Percentiles rank a stretch among this genome's conserved stretches.
Evolutionary conservation across 2,113 vertebrate species (phyloP).

Genomic region (Puffinus mauretanicus): DNA sequence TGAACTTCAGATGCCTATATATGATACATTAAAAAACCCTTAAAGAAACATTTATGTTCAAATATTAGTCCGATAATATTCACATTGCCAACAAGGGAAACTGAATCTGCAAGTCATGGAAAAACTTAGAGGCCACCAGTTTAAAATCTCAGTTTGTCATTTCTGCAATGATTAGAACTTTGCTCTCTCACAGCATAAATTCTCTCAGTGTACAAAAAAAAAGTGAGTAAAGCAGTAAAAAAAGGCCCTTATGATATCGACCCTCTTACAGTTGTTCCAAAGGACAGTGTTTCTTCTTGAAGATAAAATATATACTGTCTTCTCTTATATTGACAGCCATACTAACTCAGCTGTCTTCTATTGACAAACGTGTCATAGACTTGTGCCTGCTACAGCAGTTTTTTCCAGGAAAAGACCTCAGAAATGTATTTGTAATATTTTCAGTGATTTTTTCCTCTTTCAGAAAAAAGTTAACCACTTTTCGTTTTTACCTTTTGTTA

Average conservation of each 20-base stretch:
- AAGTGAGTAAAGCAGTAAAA: background rate
- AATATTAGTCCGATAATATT: background rate
- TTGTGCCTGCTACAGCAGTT: background rate
- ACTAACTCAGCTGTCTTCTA: slow-evolving; percentile 3
- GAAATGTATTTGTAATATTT: background rate
- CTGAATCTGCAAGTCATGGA: background rate
- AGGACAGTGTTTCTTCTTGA: slow-evolving; percentile 3
- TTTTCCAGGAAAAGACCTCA: background rate
- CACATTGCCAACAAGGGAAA: background rate
- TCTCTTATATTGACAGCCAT: background rate
- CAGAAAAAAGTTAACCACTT: background rate
- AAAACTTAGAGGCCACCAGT: background rate
- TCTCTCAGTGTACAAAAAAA: background rate
- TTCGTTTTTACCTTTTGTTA: background rate
- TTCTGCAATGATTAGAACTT: background rate
- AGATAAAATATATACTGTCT: background rate
- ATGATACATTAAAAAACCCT: background rate
- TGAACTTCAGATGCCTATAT: background rate
- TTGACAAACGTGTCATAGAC: background rate
- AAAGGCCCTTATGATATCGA: background rate
- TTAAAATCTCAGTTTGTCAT: background rate
- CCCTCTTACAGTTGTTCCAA: background rate
- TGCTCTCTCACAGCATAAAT: background rate
- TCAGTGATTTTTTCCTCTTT: background rate
- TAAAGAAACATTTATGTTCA: background rate